Base-by-base conservation (phyloP, 2,113 vertebrate genomes). In the Gymnocephalus cernua region DNA sequence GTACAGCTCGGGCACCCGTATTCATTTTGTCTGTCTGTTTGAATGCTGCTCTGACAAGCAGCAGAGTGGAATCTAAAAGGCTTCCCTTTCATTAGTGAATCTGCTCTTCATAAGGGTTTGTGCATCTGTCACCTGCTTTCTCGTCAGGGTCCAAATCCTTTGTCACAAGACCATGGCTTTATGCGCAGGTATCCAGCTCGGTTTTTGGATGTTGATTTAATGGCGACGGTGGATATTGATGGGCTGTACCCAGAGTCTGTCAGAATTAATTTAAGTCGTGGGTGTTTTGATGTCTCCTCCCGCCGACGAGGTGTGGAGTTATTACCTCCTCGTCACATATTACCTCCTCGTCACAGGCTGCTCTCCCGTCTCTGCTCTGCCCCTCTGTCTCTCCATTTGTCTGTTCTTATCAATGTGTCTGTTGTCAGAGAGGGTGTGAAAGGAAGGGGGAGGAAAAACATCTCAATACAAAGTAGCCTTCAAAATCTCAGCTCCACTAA, bases 161-260 rank as follows among this genome's bases (percentile, higher is more conserved):
- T 89, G 79, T 86, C 82, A 69, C 54, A 27, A 79, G 53, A 51
- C 66, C 16, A 2, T 12, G 44, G 45, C 62, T 93, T 88, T 76
- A 83, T 79, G 76, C 83, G 57, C 70, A 59, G 47, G 66, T 80
- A 79, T 80, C 86, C 48, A 7, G 70, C 59, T 74, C 27, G 0
- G 23, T 85, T 92, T 91, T 86, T 77, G 14, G 69, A 80, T 85
- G 74, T 71, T 88, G 83, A 86, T 91, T 91, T 89, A 90, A 90
- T 82, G 51, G 84, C 21, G 3, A 25, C 27, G 2, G 68, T 59
- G 77, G 70, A 86, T 88, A 88, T 88, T 89, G 93, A 89, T 88
- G 86, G 82, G 83, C 66, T 79, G 85, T 21, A 74, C 45, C 41
- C 53, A 71, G 64, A 84, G 68, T 64, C 89, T 89, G 87, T 93